Evolutionary conservation across 2,113 vertebrate species (phyloP).

Genomic region (Mustelus asterias): DNA sequence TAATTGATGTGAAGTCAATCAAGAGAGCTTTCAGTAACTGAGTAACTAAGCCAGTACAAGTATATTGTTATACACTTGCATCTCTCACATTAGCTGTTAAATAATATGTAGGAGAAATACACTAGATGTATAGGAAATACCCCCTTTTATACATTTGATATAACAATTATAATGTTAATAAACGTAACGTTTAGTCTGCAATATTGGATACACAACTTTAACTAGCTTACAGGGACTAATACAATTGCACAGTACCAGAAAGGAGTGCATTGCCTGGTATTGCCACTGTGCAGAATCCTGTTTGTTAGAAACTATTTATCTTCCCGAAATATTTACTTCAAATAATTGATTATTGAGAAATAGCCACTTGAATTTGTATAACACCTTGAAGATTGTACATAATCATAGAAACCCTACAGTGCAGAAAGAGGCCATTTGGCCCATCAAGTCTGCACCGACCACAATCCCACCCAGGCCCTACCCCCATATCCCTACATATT

Average conservation of each 20-base stretch:
- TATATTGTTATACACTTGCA: background rate
- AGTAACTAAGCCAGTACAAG: background rate
- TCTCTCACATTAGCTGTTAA: background rate
- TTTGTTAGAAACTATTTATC: background rate
- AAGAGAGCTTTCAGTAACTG: background rate
- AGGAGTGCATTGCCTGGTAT: background rate
- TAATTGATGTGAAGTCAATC: background rate
- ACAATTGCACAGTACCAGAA: background rate
- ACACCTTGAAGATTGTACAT: background rate
- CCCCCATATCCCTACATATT: too few relatives aligned
- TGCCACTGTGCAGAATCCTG: background rate
- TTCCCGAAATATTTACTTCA: background rate
- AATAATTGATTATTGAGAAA: background rate
- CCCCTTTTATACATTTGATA: background rate
- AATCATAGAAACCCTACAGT: too few relatives aligned
- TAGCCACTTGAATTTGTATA: background rate
- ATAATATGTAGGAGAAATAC: background rate
- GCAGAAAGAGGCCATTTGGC: too few relatives aligned
- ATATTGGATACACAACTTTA: background rate
- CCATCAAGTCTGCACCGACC: too few relatives aligned
- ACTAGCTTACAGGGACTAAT: background rate
- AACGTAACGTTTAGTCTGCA: background rate
- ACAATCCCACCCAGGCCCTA: too few relatives aligned
- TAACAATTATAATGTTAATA: background rate
- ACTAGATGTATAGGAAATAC: background rate